phyloP scores from a whole-genome alignment of 2,113 vertebrate genomes.

The Catagonus wagneri region DNA sequence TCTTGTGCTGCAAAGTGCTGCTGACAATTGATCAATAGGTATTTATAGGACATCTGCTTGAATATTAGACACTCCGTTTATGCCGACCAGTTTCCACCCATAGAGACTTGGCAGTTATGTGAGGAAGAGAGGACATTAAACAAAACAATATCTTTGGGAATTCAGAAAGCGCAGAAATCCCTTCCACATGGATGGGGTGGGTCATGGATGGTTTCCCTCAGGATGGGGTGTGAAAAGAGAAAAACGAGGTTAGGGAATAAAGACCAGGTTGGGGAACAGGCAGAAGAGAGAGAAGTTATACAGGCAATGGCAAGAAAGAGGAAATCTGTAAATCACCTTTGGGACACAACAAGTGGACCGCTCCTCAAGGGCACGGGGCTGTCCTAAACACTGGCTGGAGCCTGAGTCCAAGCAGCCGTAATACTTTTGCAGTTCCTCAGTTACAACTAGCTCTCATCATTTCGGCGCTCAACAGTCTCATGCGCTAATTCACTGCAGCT shows the following conservation, averaged over 20 bases:
- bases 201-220: not conserved
- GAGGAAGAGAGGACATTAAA: not conserved
- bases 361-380: not conserved
- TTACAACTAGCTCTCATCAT: too few relatives aligned
- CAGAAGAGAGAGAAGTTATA: not conserved
- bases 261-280: not conserved
- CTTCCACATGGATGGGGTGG: not conserved
- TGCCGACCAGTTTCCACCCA: not conserved
- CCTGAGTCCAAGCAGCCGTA: not conserved
- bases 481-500: not conserved
- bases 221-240: not conserved
- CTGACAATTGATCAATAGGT: not conserved
- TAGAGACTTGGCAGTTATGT: not conserved
- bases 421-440: not conserved
- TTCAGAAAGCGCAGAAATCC: not conserved
- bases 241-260: not conserved
- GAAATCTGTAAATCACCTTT: not conserved
- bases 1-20: not conserved
- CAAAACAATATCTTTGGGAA: not conserved
- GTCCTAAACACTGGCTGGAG: not conserved
- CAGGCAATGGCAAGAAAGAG: not conserved
- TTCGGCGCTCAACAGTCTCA: not conserved
- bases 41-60: not conserved
- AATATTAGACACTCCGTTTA: not conserved
- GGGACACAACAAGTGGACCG: not conserved